A percentile compares a stretch with the other conserved stretches of the same genome.
phyloP scores from a whole-genome alignment of 2,113 vertebrate species.

The Chaenocephalus aceratus region DNA sequence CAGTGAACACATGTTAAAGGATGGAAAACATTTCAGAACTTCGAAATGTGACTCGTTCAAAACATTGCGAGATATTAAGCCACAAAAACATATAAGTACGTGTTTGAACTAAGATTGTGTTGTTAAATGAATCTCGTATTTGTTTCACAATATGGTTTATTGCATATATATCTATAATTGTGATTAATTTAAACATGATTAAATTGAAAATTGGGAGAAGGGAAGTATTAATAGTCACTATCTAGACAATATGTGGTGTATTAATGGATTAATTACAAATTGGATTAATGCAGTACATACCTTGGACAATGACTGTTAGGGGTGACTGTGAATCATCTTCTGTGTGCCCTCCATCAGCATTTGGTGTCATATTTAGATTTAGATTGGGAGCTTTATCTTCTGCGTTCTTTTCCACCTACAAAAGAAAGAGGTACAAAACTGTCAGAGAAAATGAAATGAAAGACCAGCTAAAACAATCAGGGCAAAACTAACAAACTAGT shows the following conservation, averaged over 20 bases:
- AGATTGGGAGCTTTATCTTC: slow-evolving; percentile 40
- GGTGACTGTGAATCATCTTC: slow-evolving; percentile 38
- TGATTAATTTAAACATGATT: no score
- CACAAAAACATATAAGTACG: background rate
- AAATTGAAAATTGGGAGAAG: no score
- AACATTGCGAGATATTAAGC: background rate
- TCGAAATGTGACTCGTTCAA: background rate
- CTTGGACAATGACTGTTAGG: slow-evolving; percentile 47
- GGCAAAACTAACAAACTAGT: background rate
- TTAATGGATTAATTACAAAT: no score
- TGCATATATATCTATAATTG: no score
- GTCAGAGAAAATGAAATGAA: background rate
- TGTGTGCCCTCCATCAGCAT: slow-evolving; percentile 32
- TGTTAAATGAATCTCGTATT: background rate
- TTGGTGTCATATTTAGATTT: slow-evolving; percentile 61
- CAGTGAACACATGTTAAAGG: background rate
- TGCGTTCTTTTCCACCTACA: slow-evolving; percentile 47
- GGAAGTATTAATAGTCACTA: no score
- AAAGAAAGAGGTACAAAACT: slow-evolving; percentile 2
- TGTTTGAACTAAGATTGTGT: background rate
- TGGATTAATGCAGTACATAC: slow-evolving; percentile 46
- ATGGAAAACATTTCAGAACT: background rate
- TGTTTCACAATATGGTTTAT: background rate
- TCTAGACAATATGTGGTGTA: no score
- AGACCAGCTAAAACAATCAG: background rate